Evolutionary conservation across 2,797 vertebrate genomes (phyloP).

Genomic region (Setipinna tenuifilis): DNA sequence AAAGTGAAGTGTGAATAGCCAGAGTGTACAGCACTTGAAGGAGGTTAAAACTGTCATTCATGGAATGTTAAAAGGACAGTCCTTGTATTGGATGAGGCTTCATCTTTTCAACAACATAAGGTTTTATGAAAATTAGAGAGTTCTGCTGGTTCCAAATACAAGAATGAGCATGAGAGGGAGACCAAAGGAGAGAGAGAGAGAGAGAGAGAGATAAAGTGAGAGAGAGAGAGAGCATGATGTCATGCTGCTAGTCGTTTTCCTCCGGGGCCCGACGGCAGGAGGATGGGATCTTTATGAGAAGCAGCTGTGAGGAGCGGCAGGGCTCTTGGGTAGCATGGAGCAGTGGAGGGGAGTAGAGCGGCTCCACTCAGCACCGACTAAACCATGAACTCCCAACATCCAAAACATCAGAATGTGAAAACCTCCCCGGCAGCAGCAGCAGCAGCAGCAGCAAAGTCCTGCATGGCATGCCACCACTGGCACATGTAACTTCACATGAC

Average conservation of each 20-base stretch:
- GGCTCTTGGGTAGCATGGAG: slow-evolving; percentile 39
- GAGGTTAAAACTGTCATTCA: background rate
- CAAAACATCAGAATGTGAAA: background rate
- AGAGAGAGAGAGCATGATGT: slow-evolving; percentile 68
- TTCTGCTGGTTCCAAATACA: background rate
- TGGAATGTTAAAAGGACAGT: background rate
- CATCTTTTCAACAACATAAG: slow-evolving; percentile 22
- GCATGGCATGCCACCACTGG: background rate
- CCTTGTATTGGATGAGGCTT: background rate
- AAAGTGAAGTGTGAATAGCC: background rate
- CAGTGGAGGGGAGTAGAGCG: slow-evolving; percentile 15
- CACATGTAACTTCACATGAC: background rate
- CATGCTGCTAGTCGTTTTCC: slow-evolving; percentile 65
- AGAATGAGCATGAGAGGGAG: background rate
- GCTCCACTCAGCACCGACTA: slow-evolving; percentile 30
- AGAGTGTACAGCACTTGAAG: background rate
- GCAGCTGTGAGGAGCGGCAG: slow-evolving; percentile 73
- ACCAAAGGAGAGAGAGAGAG: background rate
- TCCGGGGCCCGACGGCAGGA: slow-evolving; percentile 61
- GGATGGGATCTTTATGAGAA: slow-evolving; percentile 75
- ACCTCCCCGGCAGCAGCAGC: background rate
- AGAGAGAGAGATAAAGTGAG: slow-evolving; percentile 17
- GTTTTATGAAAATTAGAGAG: slow-evolving; percentile 64
- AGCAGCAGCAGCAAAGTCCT: background rate
- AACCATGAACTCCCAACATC: slow-evolving; percentile 12